Evolutionary conservation across 2,797 vertebrate species (phyloP), one percentile per base, ranked within the genome.

Genomic region (Pampus argenteus): DNA sequence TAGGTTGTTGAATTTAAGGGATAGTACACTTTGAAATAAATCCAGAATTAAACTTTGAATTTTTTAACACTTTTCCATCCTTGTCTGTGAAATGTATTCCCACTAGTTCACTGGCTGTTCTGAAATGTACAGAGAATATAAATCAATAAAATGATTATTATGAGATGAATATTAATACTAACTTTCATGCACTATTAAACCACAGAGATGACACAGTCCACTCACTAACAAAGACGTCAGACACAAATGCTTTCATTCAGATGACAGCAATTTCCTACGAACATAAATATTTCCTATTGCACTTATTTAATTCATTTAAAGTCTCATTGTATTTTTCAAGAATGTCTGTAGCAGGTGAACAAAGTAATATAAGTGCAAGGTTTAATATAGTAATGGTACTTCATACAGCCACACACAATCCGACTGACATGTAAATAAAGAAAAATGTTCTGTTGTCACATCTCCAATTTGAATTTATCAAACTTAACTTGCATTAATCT

Each of bases 141-240:
- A 69, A 60, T 62, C 2, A 55, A 60, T 22, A 36, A 20, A 63
- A 63, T 34, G 26, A 44, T 59, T 10, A 22, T 15, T n/a, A 66
- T 47, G 9, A 45, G 1, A 62, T 34, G 11, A 65, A 59, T 66
- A 67, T 26, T 66, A 44, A 67, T 54, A 54, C 6, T 44, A 8
- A 15, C 40, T 31, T 58, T 65, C 22, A 81, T 60, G 59, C 59
- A 66, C 25, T 6, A 73, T 65, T 79, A 73, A 58, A 61, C 49
- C 2, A 57, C n/a, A 15, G 20, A 42, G 18, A 54, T 47, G 51
- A 73, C 48, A 47, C 51, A 69, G 63, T 6, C 18, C 10, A 54
- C 44, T 29, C 40, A 18, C n/a, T 10, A n/a, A 48, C 36, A 60
- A 47, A 55, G 26, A 57, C 38, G 45, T 70, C 52, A 40, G 28